Percentiles rank a stretch among this genome's conserved stretches.
Evolutionary conservation across 1,140 invertebrate genomes (phyloP).

Genomic region (Caenorhabditis remanei): DNA sequence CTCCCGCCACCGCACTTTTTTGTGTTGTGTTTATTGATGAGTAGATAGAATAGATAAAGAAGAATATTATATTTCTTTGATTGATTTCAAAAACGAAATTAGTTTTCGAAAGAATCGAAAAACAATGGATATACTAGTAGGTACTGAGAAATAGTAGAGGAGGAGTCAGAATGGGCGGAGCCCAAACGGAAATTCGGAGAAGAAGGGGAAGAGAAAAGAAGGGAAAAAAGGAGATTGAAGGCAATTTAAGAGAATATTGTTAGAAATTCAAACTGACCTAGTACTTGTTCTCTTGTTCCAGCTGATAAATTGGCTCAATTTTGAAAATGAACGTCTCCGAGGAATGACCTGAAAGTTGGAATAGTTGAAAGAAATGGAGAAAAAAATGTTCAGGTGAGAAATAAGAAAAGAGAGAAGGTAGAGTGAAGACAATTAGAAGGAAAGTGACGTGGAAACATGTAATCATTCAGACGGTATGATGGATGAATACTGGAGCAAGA

Average conservation of each 20-base stretch:
- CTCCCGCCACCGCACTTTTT: slow-evolving; percentile 2
- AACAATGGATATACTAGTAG: slow-evolving; percentile 2
- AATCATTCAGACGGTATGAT: slow-evolving; percentile 15
- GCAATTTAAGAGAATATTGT: slow-evolving; percentile 21
- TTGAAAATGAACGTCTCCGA: not conserved
- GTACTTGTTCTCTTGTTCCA: not conserved
- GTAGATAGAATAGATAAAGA: not conserved
- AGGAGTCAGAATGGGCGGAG: slow-evolving; percentile 42
- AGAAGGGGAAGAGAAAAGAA: not conserved
- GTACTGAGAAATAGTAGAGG: not conserved
- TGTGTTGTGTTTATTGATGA: not conserved
- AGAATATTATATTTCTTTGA: too few relatives aligned
- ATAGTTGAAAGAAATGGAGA: not conserved
- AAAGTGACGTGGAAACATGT: not conserved
- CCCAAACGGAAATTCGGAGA: slow-evolving; percentile 5
- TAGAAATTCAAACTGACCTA: slow-evolving; percentile 47
- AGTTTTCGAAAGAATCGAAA: not conserved
- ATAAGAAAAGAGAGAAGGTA: not conserved
- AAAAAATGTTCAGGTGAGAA: not conserved
- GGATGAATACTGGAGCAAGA: slow-evolving; percentile 1
- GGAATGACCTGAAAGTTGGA: not conserved
- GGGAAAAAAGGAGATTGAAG: slow-evolving; percentile 27
- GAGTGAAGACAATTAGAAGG: not conserved
- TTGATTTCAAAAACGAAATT: too few relatives aligned
- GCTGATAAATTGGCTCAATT: not conserved